These are phyloP conservation scores for Thomomys bottae DNA, from an alignment of 2,113 vertebrate genomes.

Conservation along the genomic window DNA sequence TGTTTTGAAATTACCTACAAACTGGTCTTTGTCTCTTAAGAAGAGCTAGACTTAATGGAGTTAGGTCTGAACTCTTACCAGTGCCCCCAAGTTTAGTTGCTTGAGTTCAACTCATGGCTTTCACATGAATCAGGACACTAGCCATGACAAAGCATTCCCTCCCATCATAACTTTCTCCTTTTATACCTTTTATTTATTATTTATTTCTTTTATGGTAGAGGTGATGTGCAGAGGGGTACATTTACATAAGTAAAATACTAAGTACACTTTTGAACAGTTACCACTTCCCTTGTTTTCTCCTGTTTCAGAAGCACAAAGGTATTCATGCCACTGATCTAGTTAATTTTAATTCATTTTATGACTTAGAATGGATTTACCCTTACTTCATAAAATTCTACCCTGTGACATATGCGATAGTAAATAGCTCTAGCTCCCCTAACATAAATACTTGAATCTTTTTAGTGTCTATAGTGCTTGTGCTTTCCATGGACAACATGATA, in stretches of 20 bases:
- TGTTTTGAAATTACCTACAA: slow-evolving; percentile 11
- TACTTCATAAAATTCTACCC: neutral
- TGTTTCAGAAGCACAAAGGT: neutral
- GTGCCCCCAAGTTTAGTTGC: neutral
- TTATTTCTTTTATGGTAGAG: too few relatives aligned
- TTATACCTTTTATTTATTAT: neutral
- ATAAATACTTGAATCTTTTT: neutral
- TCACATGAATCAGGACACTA: neutral
- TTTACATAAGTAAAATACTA: too few relatives aligned
- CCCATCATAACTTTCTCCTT: neutral
- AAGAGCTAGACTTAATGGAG: neutral
- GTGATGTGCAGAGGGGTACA: too few relatives aligned
- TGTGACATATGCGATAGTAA: neutral
- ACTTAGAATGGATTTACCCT: slow-evolving; percentile 8
- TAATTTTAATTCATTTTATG: slow-evolving; percentile 42
- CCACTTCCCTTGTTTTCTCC: too few relatives aligned
- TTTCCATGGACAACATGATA: neutral
- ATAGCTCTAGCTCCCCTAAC: neutral
- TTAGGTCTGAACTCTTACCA: neutral
- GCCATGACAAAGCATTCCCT: neutral
- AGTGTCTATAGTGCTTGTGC: too few relatives aligned
- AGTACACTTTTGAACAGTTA: too few relatives aligned
- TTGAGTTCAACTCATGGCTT: neutral
- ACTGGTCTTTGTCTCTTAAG: slow-evolving; percentile 10
- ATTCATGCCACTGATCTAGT: neutral